Base-by-base conservation (phyloP, 2,113 vertebrate genomes). In the Cichladusa arquata region DNA sequence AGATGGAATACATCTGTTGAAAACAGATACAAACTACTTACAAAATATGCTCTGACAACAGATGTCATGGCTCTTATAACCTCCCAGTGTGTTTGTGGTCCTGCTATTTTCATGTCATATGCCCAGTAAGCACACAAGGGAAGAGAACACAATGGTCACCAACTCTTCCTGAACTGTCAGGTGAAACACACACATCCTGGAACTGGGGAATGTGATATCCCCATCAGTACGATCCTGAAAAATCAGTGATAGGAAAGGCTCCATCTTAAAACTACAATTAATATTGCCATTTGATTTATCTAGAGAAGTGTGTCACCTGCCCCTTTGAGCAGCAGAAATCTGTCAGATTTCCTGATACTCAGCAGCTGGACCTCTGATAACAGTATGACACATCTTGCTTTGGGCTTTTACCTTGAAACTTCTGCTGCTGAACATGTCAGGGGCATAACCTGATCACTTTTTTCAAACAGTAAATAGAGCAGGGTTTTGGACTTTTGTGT, bases 111-210 rank as follows among this genome's bases (percentile, higher is more conserved):
- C 22, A 28, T 9, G 42, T 69, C 33, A 20, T 15, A 29, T 2
- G 25, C 10, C 15, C 5, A 51, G 58, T 8, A 48, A 86, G 5
- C 28, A 28, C 0, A 0, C 9, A 60, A 47, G 42, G 18, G 31
- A 48, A 65, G 36, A 64, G 14, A 70, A 28, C 19, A 12, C 15
- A 22, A 4, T 7, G 33, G 33, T 40, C 50, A 29, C 47, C 44
- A 24, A 7, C 34, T 65, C 25, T n/a, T 44, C 45, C 11, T 29
- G 22, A 80, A n/a, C 34, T 17, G 50, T 36, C 22, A 61, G 42
- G 13, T 28, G 74, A 62, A 86, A 36, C 9, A 29, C 25, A 44
- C 1, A 2, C 20, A 24, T 40, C 8, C 28, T 48, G 10, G 31
- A 57, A 19, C 18, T 83, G 67, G 20, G 26, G 17, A 42, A 50